Base-by-base conservation (phyloP, 1,140 invertebrate species). In the Tachypleus tridentatus region DNA sequence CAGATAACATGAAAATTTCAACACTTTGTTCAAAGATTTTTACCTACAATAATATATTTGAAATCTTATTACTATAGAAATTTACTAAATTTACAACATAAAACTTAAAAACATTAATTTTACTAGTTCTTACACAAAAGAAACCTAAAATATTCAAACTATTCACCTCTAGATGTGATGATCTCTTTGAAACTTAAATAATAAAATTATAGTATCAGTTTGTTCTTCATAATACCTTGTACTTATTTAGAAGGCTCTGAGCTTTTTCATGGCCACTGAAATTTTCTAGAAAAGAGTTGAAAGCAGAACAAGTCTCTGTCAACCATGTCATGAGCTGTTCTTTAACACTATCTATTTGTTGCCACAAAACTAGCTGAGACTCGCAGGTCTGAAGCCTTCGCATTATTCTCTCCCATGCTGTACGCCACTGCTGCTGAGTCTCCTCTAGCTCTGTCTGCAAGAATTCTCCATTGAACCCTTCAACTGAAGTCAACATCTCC, bases 321-420 rank as follows among this genome's bases (percentile, higher is more conserved):
- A 94, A 73, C 94, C 94, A 97, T 51, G 83, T 83, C 1, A 87
- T 76, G 10, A 96, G 78, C 73, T 92, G 88, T 69, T 87, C 85
- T 73, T 89, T 91, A 0, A 85, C 83, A 67, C 90, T 87, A 63
- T 92, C 86, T 5, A 96, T 87, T 75, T 95, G 90, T 70, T 91
- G 89, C 91, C 92, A 95, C 59, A 95, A 87, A 4, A 91, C 86
- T 0, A 87, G 78, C 75, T 95, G 90, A 1, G 90, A 88, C 76
- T 97, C 92, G 57, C 89, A 84, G 58, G 85, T 84, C 76, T 93
- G 86, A 8, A 85, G 82, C 66, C 84, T 82, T 65, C 85, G 84
- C 11, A 84, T 82, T 4, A 87, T 80, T 65, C 84, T 82, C 65
- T 87, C 83, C 70, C 87, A 84, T 10, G 82, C 79, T 60, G 85